Evolutionary conservation across 2,113 vertebrate genomes (phyloP).

Genomic region (Condylura cristata): DNA sequence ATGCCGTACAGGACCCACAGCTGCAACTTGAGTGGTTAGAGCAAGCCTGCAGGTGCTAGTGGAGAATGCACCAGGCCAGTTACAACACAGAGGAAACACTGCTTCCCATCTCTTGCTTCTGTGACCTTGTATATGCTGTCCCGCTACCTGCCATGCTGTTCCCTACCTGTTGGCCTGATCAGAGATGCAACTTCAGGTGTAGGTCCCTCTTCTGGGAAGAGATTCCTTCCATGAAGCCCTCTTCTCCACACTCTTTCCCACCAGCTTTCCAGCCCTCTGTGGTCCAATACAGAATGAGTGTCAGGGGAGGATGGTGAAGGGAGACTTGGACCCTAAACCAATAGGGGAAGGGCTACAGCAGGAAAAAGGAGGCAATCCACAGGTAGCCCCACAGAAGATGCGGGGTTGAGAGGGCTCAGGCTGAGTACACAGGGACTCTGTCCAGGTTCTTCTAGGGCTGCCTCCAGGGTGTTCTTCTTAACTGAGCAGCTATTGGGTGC

Average conservation of each 20-base stretch:
- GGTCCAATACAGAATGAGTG: background rate
- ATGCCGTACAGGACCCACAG: too few relatives aligned
- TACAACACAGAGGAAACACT: background rate
- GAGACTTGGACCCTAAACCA: background rate
- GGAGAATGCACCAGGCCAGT: background rate
- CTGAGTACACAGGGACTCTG: background rate
- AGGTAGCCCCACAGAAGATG: background rate
- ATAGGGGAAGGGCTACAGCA: too few relatives aligned
- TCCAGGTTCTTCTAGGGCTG: background rate
- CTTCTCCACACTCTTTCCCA: background rate
- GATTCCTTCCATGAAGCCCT: background rate
- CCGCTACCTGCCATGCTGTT: background rate
- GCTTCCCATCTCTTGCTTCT: background rate
- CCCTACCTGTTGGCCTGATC: background rate
- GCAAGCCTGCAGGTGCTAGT: too few relatives aligned
- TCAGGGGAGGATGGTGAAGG: background rate
- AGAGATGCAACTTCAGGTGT: background rate
- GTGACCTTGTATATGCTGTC: background rate
- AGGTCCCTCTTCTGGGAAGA: background rate
- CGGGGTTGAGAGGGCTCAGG: background rate
- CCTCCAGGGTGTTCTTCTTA: background rate
- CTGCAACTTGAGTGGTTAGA: background rate
- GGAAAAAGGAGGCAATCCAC: background rate
- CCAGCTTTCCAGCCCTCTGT: background rate
- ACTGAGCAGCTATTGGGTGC: background rate